These are phyloP conservation scores for Lutjanus campechanus DNA, from an alignment of 2,797 vertebrate genomes.

Conservation along the genomic window DNA sequence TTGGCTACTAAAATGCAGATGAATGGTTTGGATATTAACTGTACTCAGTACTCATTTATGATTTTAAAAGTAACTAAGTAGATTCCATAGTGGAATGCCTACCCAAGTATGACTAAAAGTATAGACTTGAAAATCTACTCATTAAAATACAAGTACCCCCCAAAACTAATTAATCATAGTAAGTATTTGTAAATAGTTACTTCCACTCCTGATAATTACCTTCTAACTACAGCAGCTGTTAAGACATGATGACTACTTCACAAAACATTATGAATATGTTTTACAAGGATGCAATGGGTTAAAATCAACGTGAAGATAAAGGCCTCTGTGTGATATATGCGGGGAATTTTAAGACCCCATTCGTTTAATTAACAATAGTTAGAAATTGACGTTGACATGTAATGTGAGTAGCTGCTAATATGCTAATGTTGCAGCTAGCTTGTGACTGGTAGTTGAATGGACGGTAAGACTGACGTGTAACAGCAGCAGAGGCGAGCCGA, in stretches of 20 bases:
- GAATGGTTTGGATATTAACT: no score
- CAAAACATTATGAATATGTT: accelerated
- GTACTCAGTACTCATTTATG: no score
- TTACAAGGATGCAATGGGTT: background rate
- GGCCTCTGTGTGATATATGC: accelerated
- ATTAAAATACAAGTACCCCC: no score
- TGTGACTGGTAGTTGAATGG: constrained; percentile 34
- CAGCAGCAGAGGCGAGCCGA: constrained; percentile 52
- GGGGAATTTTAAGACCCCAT: accelerated
- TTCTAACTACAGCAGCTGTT: constrained; percentile 44
- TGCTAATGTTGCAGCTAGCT: constrained; percentile 65
- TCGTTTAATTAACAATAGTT: background rate
- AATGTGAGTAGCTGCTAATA: constrained; percentile 44
- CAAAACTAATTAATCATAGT: no score
- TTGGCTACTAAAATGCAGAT: no score
- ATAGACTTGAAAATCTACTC: no score
- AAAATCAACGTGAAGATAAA: background rate
- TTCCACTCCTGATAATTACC: background rate
- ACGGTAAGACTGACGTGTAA: constrained; percentile 85
- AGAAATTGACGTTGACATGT: constrained; percentile 22
- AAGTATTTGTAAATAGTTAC: no score
- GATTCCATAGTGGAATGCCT: no score
- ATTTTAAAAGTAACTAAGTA: no score
- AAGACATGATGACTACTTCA: background rate
- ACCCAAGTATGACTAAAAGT: no score